A percentile compares a stretch with the other conserved stretches of the same genome.
Conservation (phyloP, 2,113 vertebrate genomes). For the Archilochus colubris region DNA sequence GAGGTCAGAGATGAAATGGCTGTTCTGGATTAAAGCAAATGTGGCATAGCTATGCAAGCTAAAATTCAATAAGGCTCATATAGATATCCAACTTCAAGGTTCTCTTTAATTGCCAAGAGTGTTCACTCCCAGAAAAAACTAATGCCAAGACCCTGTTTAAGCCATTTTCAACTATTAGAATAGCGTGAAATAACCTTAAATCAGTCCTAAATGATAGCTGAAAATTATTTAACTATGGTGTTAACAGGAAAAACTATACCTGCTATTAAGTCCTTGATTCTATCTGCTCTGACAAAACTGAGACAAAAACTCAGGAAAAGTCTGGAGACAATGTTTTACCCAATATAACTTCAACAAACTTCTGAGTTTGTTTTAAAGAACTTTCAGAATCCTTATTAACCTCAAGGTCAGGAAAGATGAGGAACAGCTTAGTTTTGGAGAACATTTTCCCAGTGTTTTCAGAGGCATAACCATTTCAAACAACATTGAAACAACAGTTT, state of each 20-base stretch:
- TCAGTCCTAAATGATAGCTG: not conserved
- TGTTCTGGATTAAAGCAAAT: slow-evolving; percentile 44
- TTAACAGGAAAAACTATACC: not conserved
- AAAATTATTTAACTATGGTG: not conserved
- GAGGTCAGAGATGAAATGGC: slow-evolving; percentile 19
- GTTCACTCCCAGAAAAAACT: slow-evolving; percentile 12
- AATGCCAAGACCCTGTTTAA: not conserved
- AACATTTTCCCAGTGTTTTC: not conserved
- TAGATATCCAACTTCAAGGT: not conserved
- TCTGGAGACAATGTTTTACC: not conserved
- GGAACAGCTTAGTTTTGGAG: not conserved
- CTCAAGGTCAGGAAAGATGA: not conserved
- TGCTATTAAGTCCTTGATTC: not conserved
- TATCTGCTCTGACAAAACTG: not conserved
- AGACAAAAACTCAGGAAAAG: not conserved
- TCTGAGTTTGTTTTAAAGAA: not conserved
- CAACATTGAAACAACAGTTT: not conserved
- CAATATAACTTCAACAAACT: not conserved
- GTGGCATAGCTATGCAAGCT: not conserved
- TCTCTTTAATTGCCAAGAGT: not conserved
- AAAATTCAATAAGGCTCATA: not conserved
- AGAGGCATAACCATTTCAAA: not conserved
- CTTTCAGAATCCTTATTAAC: not conserved
- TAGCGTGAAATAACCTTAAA: slow-evolving; percentile 1
- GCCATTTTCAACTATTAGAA: not conserved